Conservation (phyloP, 2,888 invertebrate species). For the Lithodes maja region DNA sequence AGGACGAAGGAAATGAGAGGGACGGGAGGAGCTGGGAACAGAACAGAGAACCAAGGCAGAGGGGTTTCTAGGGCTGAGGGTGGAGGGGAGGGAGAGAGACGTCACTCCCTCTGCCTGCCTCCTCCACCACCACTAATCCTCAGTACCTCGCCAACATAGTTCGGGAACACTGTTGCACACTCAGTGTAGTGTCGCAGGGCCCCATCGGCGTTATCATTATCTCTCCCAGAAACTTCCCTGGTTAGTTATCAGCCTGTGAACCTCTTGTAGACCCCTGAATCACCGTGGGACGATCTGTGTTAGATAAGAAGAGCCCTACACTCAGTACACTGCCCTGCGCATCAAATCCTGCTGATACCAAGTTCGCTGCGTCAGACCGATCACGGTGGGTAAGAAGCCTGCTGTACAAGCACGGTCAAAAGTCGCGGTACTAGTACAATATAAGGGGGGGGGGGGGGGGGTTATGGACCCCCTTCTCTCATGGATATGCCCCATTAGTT, state of each 20-base stretch:
- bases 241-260: slow-evolving; percentile 31
- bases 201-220: background rate
- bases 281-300: background rate
- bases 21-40: background rate
- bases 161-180: slow-evolving; percentile 42
- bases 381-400: too few relatives aligned
- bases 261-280: slow-evolving; percentile 19
- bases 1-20: background rate
- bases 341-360: background rate
- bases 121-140: background rate
- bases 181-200: slow-evolving; percentile 57
- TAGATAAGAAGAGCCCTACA: background rate
- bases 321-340: background rate
- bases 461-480: too few relatives aligned
- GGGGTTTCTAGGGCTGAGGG: background rate
- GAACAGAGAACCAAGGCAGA: background rate
- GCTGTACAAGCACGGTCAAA: too few relatives aligned
- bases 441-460: too few relatives aligned
- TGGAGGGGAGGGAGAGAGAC: background rate
- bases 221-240: background rate
- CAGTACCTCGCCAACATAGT: background rate
- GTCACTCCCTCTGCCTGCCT: background rate
- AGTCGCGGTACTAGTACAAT: too few relatives aligned
- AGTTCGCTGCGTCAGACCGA: too few relatives aligned
- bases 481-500: too few relatives aligned